Conservation (phyloP, 92 coral and sea anemone genomes). For the Blastomussa wellsi region DNA sequence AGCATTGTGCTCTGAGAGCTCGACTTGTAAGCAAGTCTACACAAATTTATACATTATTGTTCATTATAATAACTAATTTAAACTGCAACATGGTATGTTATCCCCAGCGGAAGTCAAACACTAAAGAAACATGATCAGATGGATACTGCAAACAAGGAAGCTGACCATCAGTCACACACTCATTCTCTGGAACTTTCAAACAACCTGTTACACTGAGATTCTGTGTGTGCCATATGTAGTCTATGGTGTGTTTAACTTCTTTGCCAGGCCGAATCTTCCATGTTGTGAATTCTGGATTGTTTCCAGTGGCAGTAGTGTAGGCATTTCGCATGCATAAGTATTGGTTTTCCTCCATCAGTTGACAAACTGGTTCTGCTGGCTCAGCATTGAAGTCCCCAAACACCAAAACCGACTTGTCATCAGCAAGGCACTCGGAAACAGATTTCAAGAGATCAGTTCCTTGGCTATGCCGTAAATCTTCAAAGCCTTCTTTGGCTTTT, state of each 20-base stretch:
- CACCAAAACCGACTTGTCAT: constrained; percentile 59
- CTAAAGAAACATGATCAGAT: constrained; percentile 88
- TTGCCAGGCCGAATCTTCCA: constrained; percentile 83
- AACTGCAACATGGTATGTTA: constrained; percentile 13
- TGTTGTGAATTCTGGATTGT: constrained; percentile 83
- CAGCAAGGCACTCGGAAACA: constrained; percentile 54
- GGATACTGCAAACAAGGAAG: constrained; percentile 84
- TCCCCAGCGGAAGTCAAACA: constrained; percentile 86
- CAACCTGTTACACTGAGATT: constrained; percentile 69
- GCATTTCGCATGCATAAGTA: constrained; percentile 65
- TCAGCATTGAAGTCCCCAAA: constrained; percentile 98
- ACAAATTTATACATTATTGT: no score
- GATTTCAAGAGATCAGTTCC: constrained; percentile 62
- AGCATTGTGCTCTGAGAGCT: no score
- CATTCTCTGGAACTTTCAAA: constrained; percentile 61
- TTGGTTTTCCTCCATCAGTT: constrained; percentile 68
- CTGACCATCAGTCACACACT: constrained; percentile 53
- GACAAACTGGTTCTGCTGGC: constrained; percentile 84
- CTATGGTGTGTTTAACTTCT: constrained; percentile 93
- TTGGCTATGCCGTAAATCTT: constrained; percentile 72
- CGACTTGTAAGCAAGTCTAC: no score
- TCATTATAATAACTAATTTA: no score
- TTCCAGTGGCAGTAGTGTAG: constrained; percentile 60
- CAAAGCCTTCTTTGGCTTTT: constrained; percentile 81
- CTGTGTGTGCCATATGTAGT: constrained; percentile 85